A percentile compares a stretch with the other conserved stretches of the same genome.
These are phyloP conservation scores for Drosophila mimetica DNA, from an alignment of 2,888 invertebrate genomes.

Conservation along the genomic window DNA sequence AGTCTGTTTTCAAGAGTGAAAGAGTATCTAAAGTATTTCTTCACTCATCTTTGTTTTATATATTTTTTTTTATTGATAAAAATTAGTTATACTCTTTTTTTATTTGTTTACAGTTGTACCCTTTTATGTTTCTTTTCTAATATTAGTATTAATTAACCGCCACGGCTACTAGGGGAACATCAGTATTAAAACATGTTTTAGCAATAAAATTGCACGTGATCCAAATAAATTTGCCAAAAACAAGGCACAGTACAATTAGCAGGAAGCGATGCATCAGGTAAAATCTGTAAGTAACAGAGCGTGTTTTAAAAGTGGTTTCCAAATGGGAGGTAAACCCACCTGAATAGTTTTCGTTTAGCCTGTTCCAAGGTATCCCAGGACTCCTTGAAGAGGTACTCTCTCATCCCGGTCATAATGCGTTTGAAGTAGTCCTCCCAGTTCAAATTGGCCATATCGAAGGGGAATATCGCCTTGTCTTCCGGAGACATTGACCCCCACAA, in stretches of 20 bases:
- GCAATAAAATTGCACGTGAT: neutral
- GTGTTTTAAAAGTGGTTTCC: neutral
- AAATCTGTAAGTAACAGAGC: neutral
- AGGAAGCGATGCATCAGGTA: neutral
- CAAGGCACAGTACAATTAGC: neutral
- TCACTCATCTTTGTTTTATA: too few species aligned
- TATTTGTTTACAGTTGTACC: too few species aligned
- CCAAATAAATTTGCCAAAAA: neutral
- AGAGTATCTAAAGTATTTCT: too few species aligned
- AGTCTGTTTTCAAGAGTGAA: too few species aligned
- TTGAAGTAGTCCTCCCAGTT: conserved; percentile 86
- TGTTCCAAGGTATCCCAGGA: conserved; percentile 5
- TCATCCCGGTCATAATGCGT: neutral
- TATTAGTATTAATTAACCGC: too few species aligned
- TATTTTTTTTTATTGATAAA: too few species aligned
- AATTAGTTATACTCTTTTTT: too few species aligned
- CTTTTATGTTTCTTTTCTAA: too few species aligned
- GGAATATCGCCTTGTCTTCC: conserved; percentile 86
- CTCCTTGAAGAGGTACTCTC: neutral
- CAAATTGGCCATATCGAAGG: conserved; percentile 89
- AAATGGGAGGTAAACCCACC: neutral
- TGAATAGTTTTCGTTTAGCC: neutral
- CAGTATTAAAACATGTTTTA: neutral
- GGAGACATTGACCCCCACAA: conserved; percentile 84
- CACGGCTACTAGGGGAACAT: neutral